A percentile compares a stretch with the other conserved stretches of the same genome.
phyloP scores from a whole-genome alignment of 1,140 invertebrate species.

The Bursaphelenchus mucronatus region DNA sequence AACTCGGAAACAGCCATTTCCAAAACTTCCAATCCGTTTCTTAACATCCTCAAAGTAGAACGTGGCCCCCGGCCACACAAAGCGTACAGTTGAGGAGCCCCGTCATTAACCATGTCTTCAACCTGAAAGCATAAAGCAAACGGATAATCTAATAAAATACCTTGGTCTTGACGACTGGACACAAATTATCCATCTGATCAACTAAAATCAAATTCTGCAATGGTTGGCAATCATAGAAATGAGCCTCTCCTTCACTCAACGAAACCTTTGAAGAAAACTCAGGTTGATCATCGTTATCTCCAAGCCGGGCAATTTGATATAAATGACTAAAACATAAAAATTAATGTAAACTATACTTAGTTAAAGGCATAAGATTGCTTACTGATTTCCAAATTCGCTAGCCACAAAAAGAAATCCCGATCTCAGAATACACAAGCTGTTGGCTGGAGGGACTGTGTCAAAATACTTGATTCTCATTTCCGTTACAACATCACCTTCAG shows the following conservation, averaged over 20 bases:
- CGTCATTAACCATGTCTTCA: constrained; percentile 79
- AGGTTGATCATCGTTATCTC: constrained; percentile 97
- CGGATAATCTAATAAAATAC: constrained; percentile 63
- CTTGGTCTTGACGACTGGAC: constrained; percentile 82
- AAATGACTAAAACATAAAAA: constrained; percentile 72
- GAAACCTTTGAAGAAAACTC: constrained; percentile 98
- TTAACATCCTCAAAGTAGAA: constrained; percentile 79
- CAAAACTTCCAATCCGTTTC: constrained; percentile 93
- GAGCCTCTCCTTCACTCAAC: constrained; percentile 94
- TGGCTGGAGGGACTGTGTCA: constrained; percentile 87
- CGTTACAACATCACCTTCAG: constrained; percentile 91
- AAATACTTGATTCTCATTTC: constrained; percentile 99
- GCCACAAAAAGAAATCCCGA: constrained; percentile 98
- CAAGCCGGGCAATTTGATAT: constrained; percentile 97
- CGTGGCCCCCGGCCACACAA: constrained; percentile 88
- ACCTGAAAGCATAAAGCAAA: constrained; percentile 58
- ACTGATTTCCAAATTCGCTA: constrained; percentile 99
- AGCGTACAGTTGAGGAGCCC: constrained; percentile 94
- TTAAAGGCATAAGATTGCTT: constrained; percentile 60
- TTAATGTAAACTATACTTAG: constrained; percentile 32
- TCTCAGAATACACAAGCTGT: constrained; percentile 93
- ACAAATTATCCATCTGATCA: constrained; percentile 94
- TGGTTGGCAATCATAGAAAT: constrained; percentile 91
- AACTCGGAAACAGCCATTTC: constrained; percentile 99
- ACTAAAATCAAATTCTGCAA: constrained; percentile 92